Evolutionary conservation across 2,888 invertebrate genomes (phyloP), one percentile per base, ranked within the genome.

Genomic region (Perdita meconis): DNA sequence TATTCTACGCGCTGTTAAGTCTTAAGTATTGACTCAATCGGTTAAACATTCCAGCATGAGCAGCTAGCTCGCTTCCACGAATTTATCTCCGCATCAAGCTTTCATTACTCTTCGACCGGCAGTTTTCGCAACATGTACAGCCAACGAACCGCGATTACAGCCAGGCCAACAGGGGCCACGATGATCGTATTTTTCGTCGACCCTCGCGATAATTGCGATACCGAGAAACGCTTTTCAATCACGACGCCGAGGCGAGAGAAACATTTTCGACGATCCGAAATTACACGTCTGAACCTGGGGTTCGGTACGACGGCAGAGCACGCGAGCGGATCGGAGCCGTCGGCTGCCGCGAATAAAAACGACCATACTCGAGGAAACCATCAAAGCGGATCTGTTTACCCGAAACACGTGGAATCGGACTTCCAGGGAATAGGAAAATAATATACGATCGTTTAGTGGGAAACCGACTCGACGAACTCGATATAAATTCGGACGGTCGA

Each of bases 371-470:
- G 40, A 13, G 63, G 66, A 64, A 36, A 22, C 60, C 72, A 42
- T 83, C 82, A 79, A 81, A 78, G 81, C 30, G 74, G 53, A 70
- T 76, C 63, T 75, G 72, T 83, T 78, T 70, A 56, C 60, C 47
- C 55, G 55, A 22, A 63, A 70, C 10, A 38, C 30, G 30, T 34
- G 63, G 60, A 59, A 76, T 78, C 65, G 71, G 42, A 60, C 6
- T 81, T 83, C 81, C 10, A 38, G 71, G 76, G 69, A 83, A 79
- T 59, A 61, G 63, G 73, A 24, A 55, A 71, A 81, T 83, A 81
- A 83, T 74, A 77, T 77, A 76, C 71, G 80, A 53, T 55, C 80
- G 68, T 61, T 83, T 83, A 83, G 63, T 67, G 53, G 61, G 77
- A 81, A 83, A 77, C 71, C 53, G 56, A 53, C 51, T 83, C 51